These are phyloP conservation scores for Diadromus collaris DNA, from an alignment of 2,888 invertebrate species.

Conservation along the genomic window DNA sequence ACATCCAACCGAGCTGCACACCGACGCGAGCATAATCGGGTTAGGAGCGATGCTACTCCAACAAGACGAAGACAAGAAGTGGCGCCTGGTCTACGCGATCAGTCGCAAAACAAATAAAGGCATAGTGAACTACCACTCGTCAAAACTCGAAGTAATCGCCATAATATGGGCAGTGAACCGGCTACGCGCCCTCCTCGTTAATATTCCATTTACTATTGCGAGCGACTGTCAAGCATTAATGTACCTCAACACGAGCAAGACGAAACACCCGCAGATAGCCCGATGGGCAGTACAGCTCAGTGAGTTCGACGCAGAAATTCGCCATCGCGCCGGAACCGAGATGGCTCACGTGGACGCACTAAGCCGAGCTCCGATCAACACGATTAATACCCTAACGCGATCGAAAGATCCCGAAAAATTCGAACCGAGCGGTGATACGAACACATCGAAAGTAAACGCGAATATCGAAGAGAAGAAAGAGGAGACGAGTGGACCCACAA, in stretches of 20 bases:
- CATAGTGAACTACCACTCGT: constrained; percentile 58
- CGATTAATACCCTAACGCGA: not conserved
- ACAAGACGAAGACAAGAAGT: not conserved
- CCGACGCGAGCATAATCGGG: constrained; percentile 40
- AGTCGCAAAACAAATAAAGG: constrained; percentile 59
- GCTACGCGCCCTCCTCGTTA: not conserved
- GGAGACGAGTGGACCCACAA: constrained; percentile 10
- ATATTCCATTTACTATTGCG: constrained; percentile 34
- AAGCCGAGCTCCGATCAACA: constrained; percentile 59
- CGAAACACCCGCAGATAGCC: constrained; percentile 55
- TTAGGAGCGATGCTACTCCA: constrained; percentile 42
- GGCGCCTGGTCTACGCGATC: constrained; percentile 61
- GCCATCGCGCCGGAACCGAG: constrained; percentile 58
- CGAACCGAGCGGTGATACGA: not conserved
- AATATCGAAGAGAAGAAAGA: constrained; percentile 10
- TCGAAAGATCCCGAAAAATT: too few species aligned
- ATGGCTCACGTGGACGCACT: constrained; percentile 67
- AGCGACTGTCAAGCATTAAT: constrained; percentile 61
- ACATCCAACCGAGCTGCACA: constrained; percentile 36
- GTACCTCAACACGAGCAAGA: constrained; percentile 53
- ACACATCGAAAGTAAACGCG: too few species aligned
- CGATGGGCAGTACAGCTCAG: constrained; percentile 61
- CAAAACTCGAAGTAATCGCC: constrained; percentile 59
- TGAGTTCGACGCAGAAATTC: constrained; percentile 64
- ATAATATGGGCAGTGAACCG: constrained; percentile 58